Evolutionary conservation across 2,888 invertebrate genomes (phyloP), one percentile per base, ranked within the genome.

Genomic region (Chloroclysta siterata): DNA sequence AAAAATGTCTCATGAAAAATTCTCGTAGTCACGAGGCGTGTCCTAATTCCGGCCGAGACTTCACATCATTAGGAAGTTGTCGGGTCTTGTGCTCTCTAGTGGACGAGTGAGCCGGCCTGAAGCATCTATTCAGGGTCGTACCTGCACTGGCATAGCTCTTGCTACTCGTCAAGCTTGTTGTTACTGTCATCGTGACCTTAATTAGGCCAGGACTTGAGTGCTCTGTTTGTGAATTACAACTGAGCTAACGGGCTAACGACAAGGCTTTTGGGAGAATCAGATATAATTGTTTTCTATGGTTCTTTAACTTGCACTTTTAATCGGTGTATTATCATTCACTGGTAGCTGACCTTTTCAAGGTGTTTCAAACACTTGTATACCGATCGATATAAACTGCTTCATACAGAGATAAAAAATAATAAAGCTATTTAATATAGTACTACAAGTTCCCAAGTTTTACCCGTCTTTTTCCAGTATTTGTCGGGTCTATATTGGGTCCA

Each of bases 21-120:
- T 60, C 17, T 60, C 57, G 48, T 36, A 58, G 60, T 57, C 57
- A 65, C 56, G 55, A 65, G 53, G 53, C 65, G 59, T 70, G 65
- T 62, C 61, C 65, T 65, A 65, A 58, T 65, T 65, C 65, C 17
- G 63, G 57, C 50, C 42, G 53, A 61, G 65, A 55, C 65, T 65
- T 59, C 59, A 70, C 72, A 66, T 70, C 71, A 69, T 70, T 74
- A 70, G 65, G 63, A 66, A 65, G 69, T 65, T 71, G 63, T 51
- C 39, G 57, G 60, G 36, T 54, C 61, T 63, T 63, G 64, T 63
- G 63, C 47, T 62, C 50, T 61, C 62, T 65, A 57, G 62, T 63
- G 60, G 68, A 55, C 54, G 58, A 66, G 69, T 61, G 55, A 69
- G 62, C 56, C 59, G 59, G 54, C 22, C 53, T 66, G 56, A 41